phyloP scores from a whole-genome alignment of 2,888 invertebrate species.

The Helobdella robusta region DNA sequence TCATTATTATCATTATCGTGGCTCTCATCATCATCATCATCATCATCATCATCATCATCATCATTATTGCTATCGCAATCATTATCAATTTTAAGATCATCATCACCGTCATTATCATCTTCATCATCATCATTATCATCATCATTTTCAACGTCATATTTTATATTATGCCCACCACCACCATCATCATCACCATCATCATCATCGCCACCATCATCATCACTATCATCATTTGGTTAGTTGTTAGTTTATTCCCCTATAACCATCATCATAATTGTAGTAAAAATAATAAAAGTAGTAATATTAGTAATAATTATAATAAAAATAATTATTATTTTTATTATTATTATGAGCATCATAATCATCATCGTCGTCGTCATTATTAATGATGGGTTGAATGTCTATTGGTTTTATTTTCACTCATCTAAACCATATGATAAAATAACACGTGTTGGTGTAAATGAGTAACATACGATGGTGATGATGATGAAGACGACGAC shows the following conservation, averaged over 20 bases:
- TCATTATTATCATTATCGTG: not conserved
- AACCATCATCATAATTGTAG: not conserved
- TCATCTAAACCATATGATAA: too few relatives aligned
- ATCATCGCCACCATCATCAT: not conserved
- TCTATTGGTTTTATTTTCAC: too few relatives aligned
- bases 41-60: not conserved
- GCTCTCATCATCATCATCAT: not conserved
- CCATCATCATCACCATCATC: not conserved
- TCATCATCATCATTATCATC: not conserved
- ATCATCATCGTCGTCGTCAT: too few relatives aligned
- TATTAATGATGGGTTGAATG: too few relatives aligned
- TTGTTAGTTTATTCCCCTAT: not conserved
- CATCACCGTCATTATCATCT: not conserved
- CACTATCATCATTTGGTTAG: not conserved
- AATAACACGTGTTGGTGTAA: too few relatives aligned
- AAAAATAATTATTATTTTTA: not conserved
- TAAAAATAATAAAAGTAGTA: too few relatives aligned
- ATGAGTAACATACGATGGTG: too few relatives aligned
- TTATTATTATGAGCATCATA: not conserved
- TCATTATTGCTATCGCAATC: not conserved
- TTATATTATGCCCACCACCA: too few relatives aligned
- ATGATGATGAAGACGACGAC: too few relatives aligned
- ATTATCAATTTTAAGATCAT: not conserved
- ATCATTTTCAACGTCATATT: too few relatives aligned
- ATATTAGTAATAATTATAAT: not conserved